phyloP scores from a whole-genome alignment of 2,888 invertebrate genomes.

The Monochamus alternatus region DNA sequence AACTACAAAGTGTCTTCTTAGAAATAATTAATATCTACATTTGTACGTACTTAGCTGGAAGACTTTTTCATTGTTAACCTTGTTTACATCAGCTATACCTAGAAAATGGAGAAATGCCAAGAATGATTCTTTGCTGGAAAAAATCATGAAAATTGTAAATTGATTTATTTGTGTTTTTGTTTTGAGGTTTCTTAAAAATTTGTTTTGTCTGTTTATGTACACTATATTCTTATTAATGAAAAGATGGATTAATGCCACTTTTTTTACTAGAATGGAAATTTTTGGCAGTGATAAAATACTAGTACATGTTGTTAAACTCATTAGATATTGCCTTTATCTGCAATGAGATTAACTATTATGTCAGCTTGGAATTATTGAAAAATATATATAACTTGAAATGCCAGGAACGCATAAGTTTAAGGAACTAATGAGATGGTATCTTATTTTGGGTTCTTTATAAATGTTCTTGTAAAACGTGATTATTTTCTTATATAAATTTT shows the following conservation, averaged over 20 bases:
- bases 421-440: neutral
- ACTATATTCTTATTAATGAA: neutral
- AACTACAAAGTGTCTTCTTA: too few relatives aligned
- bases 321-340: too few relatives aligned
- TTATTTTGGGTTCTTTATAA: neutral
- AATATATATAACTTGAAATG: neutral
- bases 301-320: too few relatives aligned
- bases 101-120: slow-evolving; percentile 18
- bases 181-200: slow-evolving; percentile 21
- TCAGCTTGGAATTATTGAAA: too few relatives aligned
- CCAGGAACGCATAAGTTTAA: neutral
- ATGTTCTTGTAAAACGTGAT: neutral
- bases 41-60: too few relatives aligned
- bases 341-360: too few relatives aligned
- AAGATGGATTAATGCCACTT: neutral
- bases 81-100: neutral
- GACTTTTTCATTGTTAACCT: too few relatives aligned
- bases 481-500: too few relatives aligned
- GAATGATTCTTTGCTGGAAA: neutral
- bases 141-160: neutral
- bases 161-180: slow-evolving; percentile 25
- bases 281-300: too few relatives aligned
- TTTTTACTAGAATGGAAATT: neutral
- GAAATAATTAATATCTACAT: too few relatives aligned
- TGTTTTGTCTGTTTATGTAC: neutral